These are phyloP conservation scores for Pelobates cultripes DNA, from an alignment of 2,797 vertebrate genomes.

Conservation along the genomic window DNA sequence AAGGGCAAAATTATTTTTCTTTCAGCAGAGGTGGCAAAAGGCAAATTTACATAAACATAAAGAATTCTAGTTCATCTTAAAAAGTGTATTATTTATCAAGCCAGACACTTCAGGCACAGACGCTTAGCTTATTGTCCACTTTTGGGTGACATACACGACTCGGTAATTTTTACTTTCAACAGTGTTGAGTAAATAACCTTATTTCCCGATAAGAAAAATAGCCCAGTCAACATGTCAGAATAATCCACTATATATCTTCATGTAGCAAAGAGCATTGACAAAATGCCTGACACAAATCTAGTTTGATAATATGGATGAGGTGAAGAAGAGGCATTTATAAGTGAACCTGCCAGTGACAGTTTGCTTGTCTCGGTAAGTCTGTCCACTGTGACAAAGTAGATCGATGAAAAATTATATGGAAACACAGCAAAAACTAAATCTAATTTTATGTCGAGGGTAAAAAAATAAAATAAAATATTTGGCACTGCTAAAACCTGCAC, in stretches of 20 bases:
- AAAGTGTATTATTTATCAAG: neutral
- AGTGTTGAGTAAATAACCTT: slow-evolving; percentile 47
- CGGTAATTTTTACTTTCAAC: slow-evolving; percentile 21
- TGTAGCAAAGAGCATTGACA: slow-evolving; percentile 38
- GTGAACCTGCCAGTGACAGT: slow-evolving; percentile 40
- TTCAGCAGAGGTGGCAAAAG: neutral
- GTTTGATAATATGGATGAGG: slow-evolving; percentile 45
- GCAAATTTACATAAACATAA: neutral
- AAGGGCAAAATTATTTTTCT: no score
- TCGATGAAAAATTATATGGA: slow-evolving; percentile 46
- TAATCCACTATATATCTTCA: slow-evolving; percentile 46
- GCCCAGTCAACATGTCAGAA: slow-evolving; percentile 32
- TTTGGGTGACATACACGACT: neutral
- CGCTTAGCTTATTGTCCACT: neutral
- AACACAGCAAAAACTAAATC: slow-evolving; percentile 35
- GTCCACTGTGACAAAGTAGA: slow-evolving; percentile 44
- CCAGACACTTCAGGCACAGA: neutral
- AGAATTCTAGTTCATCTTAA: neutral
- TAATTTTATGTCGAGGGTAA: slow-evolving; percentile 34
- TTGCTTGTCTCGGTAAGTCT: slow-evolving; percentile 48
- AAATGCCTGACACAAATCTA: slow-evolving; percentile 40
- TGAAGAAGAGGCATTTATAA: slow-evolving; percentile 45
- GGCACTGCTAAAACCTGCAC: slow-evolving; percentile 3
- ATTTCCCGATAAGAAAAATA: slow-evolving; percentile 46
- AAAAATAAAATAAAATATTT: slow-evolving; percentile 27